phyloP scores from a whole-genome alignment of 2,888 invertebrate genomes.

The Halictus ligatus region DNA sequence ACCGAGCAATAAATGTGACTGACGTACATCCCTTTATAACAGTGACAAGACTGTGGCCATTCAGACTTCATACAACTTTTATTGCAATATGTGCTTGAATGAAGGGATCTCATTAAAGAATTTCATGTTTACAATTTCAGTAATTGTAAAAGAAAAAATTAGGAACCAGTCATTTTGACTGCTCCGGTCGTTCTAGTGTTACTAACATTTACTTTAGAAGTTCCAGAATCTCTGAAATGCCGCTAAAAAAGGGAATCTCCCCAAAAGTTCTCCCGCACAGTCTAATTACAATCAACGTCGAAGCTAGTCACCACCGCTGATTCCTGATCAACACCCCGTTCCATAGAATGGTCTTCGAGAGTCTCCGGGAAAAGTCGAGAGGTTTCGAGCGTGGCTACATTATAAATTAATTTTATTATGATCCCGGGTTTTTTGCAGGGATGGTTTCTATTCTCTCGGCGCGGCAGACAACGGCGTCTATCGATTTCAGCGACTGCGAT shows the following conservation, averaged over 20 bases:
- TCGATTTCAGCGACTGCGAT: not conserved
- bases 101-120: too few species aligned
- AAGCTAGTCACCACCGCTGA: not conserved
- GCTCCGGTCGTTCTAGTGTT: too few species aligned
- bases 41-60: too few species aligned
- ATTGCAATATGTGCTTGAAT: too few species aligned
- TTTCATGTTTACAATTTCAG: too few species aligned
- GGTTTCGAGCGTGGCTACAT: not conserved
- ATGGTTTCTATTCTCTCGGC: not conserved
- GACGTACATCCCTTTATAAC: too few species aligned
- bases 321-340: not conserved
- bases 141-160: too few species aligned
- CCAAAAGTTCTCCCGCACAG: not conserved
- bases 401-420: constrained; percentile 47
- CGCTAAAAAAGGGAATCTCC: not conserved
- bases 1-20: too few species aligned
- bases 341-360: not conserved
- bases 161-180: too few species aligned
- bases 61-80: too few species aligned
- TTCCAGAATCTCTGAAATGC: not conserved
- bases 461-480: not conserved
- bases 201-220: not conserved
- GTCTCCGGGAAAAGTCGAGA: not conserved
- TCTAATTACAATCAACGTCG: not conserved
- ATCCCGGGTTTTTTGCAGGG: not conserved